These are phyloP conservation scores for Marronus borbonicus DNA, from an alignment of 2,888 invertebrate species.

Conservation along the genomic window DNA sequence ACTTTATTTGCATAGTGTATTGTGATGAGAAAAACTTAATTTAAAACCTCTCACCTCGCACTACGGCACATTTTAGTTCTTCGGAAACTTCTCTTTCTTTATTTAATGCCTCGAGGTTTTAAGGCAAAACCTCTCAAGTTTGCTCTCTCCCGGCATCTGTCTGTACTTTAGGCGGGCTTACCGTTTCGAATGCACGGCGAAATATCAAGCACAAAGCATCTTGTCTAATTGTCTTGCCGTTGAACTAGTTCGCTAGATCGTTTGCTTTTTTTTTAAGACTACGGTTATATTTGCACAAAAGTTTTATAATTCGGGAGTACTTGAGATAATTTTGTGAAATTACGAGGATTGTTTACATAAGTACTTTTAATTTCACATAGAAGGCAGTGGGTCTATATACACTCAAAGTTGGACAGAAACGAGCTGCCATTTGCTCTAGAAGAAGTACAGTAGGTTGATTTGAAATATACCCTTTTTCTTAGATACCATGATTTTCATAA, in stretches of 20 bases:
- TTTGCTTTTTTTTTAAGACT: too few species aligned
- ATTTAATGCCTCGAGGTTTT: conserved; percentile 1
- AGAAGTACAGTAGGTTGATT: too few species aligned
- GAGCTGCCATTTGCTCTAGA: too few species aligned
- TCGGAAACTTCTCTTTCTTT: background rate
- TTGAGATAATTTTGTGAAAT: too few species aligned
- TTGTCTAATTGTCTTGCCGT: background rate
- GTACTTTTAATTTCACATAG: too few species aligned
- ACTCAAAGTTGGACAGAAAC: too few species aligned
- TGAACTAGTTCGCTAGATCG: background rate
- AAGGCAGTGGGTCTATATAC: too few species aligned
- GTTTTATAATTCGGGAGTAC: too few species aligned
- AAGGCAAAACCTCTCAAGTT: background rate
- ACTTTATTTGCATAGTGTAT: conserved; percentile 5
- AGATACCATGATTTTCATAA: too few species aligned
- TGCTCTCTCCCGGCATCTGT: background rate
- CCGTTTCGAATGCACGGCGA: background rate
- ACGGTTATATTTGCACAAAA: too few species aligned
- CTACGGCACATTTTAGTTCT: conserved; percentile 2
- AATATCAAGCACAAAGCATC: conserved; percentile 1
- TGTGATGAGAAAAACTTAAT: conserved; percentile 6
- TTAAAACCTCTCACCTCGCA: conserved; percentile 12
- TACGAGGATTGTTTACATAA: too few species aligned
- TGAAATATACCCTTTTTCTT: too few species aligned
- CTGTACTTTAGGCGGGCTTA: background rate